phyloP scores from a whole-genome alignment of 2,888 invertebrate genomes.

The Drosophila ustulata region DNA sequence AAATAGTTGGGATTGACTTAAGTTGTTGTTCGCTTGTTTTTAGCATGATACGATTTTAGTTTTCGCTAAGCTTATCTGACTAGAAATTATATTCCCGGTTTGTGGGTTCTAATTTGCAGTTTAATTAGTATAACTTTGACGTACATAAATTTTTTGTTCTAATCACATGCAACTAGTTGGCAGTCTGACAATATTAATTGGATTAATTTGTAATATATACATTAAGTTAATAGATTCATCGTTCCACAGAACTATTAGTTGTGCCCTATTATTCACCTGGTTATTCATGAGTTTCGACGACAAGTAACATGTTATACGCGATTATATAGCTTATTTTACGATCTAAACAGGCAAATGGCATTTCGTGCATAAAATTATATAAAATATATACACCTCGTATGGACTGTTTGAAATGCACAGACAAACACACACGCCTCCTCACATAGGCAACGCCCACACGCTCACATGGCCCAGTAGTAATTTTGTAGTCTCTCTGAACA shows the following conservation, averaged over 20 bases:
- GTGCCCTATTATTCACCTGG: slow-evolving; percentile 20
- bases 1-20: background rate
- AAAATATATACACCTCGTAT: slow-evolving; percentile 38
- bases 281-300: slow-evolving; percentile 19
- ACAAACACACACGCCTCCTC: slow-evolving; percentile 1
- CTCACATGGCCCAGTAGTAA: slow-evolving; percentile 16
- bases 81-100: background rate
- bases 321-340: slow-evolving; percentile 49
- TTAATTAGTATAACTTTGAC: too few relatives aligned
- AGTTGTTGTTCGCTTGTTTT: background rate
- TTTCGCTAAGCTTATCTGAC: background rate
- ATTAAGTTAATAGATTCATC: background rate
- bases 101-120: too few relatives aligned
- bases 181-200: too few relatives aligned
- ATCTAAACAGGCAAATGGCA: slow-evolving; percentile 36
- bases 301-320: slow-evolving; percentile 9
- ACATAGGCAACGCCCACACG: slow-evolving; percentile 15
- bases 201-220: too few relatives aligned
- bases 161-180: too few relatives aligned
- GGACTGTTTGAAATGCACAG: slow-evolving; percentile 36
- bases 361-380: slow-evolving; percentile 60
- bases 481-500: slow-evolving; percentile 39
- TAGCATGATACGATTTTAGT: background rate
- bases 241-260: background rate
- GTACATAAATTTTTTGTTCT: too few relatives aligned